phyloP scores from a whole-genome alignment of 1,140 invertebrate genomes.

The Cotesia typhae region DNA sequence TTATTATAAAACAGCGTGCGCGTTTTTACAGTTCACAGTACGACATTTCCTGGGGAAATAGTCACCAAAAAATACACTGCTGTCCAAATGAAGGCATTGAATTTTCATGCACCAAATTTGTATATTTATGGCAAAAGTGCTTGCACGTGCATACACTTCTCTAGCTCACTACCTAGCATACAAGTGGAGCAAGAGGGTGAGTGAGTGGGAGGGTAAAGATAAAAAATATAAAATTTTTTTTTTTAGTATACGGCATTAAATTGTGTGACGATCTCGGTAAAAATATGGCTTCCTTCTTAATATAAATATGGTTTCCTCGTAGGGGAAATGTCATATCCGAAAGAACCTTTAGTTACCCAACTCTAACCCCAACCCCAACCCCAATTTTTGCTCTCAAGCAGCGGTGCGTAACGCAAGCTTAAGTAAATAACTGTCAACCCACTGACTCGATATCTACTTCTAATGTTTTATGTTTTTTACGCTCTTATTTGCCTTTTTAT shows the following conservation, averaged over 20 bases:
- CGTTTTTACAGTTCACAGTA: not conserved
- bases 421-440: too few species aligned
- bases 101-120: not conserved
- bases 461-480: too few species aligned
- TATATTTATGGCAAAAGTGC: not conserved
- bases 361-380: too few species aligned
- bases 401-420: too few species aligned
- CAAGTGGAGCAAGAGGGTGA: too few species aligned
- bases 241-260: not conserved
- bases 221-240: conserved; percentile 33
- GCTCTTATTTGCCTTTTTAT: too few species aligned
- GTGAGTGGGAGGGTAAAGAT: not conserved
- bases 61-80: too few species aligned
- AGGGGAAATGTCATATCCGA: conserved; percentile 1
- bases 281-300: conserved; percentile 49
- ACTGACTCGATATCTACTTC: too few species aligned
- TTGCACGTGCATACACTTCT: not conserved
- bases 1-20: conserved; percentile 17
- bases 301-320: conserved; percentile 40
- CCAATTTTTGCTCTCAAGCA: too few species aligned
- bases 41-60: too few species aligned
- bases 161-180: not conserved
- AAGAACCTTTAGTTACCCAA: too few species aligned
- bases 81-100: not conserved
- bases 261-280: not conserved